Base-by-base conservation (phyloP, 2,888 invertebrate species). In the Ophion slaviceki region DNA sequence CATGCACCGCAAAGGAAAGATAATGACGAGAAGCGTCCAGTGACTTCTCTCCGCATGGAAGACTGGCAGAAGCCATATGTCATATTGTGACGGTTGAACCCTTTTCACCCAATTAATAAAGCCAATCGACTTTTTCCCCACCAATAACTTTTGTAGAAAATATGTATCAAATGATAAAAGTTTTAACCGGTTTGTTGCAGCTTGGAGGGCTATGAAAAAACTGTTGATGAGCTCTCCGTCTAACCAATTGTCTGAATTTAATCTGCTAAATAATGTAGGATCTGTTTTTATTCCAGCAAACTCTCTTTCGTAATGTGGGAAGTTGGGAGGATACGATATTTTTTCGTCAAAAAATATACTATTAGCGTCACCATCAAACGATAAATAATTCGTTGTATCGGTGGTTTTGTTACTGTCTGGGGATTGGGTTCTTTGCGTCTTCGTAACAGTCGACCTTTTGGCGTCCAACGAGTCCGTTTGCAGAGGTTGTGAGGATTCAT, bases 211-310 rank as follows among this genome's bases (percentile, higher is more conserved):
- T 28, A 72, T 45, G 8, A 80, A 80, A 24, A 80, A 80, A 32
- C 80, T 40, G 10, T 80, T 72, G 1, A 80, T 66, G 2, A 80
- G 40, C 47, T 80, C 72, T 5, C 72, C 72, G 20, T 67, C 72
- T 17, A 72, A 10, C 66, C 72, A 80, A 53, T 76, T 17, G 8
- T 32, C 53, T 32, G 75, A 61, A 14, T 53, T 11, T n/a, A 75
- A 24, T 59, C 70, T 32, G 1, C 7, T 14, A 28, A 81, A 75
- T 6, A 81, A 6, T 47, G 62, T 7, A 10, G 32, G 2, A 11
- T 47, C 36, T 24, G 70, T 40, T 3, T 32, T 20, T 17, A 76
- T 32, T 14, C 68, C 80, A 11, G 74, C 68, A 28, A 75, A 53
- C 11, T 81, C 32, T 62, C 17, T 70, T 5, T 4, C 32, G n/a